Conservation (phyloP, 1,140 invertebrate species). For the Temnothorax curvispinosus region DNA sequence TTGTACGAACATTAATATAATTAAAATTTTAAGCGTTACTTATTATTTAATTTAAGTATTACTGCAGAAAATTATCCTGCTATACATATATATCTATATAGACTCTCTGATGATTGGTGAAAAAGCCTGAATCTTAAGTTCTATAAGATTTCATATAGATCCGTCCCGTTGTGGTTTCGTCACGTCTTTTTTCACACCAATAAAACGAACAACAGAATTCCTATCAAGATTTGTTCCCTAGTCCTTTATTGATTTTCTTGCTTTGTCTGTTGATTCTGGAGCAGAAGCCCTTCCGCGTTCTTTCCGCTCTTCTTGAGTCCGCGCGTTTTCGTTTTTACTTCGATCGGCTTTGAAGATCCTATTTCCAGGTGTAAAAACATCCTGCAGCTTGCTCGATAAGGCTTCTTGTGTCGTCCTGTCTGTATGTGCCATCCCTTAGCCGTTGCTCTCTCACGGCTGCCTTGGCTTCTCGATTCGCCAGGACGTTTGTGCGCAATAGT, state of each 20-base stretch:
- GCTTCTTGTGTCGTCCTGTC: constrained; percentile 44
- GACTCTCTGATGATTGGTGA: not conserved
- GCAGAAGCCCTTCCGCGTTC: constrained; percentile 30
- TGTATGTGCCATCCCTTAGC: constrained; percentile 35
- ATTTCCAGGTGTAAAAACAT: constrained; percentile 62
- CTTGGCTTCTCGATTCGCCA: constrained; percentile 36
- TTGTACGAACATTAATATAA: not conserved
- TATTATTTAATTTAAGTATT: too few relatives aligned
- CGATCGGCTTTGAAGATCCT: constrained; percentile 60
- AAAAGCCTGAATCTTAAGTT: not conserved
- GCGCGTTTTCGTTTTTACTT: constrained; percentile 54
- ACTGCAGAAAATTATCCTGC: not conserved
- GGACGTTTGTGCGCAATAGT: constrained; percentile 29
- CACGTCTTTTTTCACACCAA: not conserved
- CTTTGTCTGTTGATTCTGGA: constrained; percentile 58
- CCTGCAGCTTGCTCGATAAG: constrained; percentile 56
- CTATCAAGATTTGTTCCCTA: constrained; percentile 46
- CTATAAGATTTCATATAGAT: constrained; percentile 25
- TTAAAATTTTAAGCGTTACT: not conserved
- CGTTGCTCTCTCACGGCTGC: constrained; percentile 21
- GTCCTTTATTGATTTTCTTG: constrained; percentile 57
- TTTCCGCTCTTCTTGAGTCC: constrained; percentile 32
- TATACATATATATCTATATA: not conserved
- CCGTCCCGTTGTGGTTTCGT: not conserved
- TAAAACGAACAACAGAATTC: constrained; percentile 46